Evolutionary conservation across 2,797 vertebrate species (phyloP), one percentile per base, ranked within the genome.

Genomic region (Rhinella marina): DNA sequence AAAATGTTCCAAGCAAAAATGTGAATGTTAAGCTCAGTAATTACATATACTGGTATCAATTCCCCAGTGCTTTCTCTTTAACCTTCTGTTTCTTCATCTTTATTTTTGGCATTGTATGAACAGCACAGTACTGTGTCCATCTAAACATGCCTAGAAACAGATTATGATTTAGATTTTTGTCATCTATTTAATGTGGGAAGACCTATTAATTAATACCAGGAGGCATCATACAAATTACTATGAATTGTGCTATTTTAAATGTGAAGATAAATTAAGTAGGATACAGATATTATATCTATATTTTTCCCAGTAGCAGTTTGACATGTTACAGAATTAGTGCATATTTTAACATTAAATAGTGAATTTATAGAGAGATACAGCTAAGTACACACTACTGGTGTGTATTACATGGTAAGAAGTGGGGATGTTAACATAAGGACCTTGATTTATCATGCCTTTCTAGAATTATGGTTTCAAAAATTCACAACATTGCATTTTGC

Each of bases 31-130:
- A 84, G 66, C 50, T 73, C 66, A 59, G 68, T 84, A 84, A 73
- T 84, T 84, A 73, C 82, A 73, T 84, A 84, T 84, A 72, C 32
- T 84, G 82, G 68, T 73, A 25, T 59, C 32, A 72, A 72, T 57
- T 68, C 50, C 62, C 64, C 23, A 72, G 66, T 23, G 50, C 11
- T 54, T 72, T 72, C 25, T 72, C 66, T 83, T 83, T 72, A 83
- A 72, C 66, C 66, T 83, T 72, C 50, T 70, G 66, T 72, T 52
- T 19, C 50, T 83, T 83, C 79, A 50, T 72, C 82, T 41, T 72
- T 32, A 32, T 84, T 73, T 77, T 57, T 84, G 13, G n/a, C 56
- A 68, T 25, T 84, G 16, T n/a, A 32, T 17, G 11, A 59, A 19
- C 16, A 23, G 23, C 68, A 32, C 3, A 52, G 82, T 57, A 32